A percentile compares a stretch with the other conserved stretches of the same genome.
Conservation (phyloP, 2,797 vertebrate species). For the Phaenicophaeus curvirostris region DNA sequence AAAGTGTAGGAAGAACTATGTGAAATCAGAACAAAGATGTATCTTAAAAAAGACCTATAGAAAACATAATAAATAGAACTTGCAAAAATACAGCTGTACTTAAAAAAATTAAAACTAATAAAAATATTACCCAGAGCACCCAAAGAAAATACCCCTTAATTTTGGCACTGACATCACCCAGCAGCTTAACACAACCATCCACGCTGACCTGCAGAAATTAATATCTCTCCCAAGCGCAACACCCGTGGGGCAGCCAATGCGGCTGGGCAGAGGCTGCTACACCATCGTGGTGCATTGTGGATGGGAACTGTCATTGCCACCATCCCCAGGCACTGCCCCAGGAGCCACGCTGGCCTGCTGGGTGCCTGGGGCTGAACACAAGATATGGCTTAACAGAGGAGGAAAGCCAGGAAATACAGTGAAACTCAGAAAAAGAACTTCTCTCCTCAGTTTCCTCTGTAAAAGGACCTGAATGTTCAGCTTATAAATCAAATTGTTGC, state of each 20-base stretch:
- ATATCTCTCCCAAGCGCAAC: background rate
- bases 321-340: accelerated
- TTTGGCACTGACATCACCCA: background rate
- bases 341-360: background rate
- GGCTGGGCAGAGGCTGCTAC: background rate
- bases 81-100: background rate
- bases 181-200: background rate
- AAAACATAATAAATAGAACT: background rate
- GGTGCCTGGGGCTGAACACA: accelerated
- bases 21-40: background rate
- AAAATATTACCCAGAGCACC: background rate
- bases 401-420: background rate
- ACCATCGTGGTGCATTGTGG: accelerated
- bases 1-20: background rate
- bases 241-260: too few relatives aligned
- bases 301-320: accelerated
- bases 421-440: background rate
- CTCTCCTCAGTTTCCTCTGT: background rate
- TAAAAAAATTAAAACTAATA: background rate
- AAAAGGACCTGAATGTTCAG: background rate
- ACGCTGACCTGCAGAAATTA: background rate
- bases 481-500: accelerated
- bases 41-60: background rate
- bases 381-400: background rate
- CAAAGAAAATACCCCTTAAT: background rate